Conservation (phyloP, 2,888 invertebrate genomes). For the Cyclophora albipunctata region DNA sequence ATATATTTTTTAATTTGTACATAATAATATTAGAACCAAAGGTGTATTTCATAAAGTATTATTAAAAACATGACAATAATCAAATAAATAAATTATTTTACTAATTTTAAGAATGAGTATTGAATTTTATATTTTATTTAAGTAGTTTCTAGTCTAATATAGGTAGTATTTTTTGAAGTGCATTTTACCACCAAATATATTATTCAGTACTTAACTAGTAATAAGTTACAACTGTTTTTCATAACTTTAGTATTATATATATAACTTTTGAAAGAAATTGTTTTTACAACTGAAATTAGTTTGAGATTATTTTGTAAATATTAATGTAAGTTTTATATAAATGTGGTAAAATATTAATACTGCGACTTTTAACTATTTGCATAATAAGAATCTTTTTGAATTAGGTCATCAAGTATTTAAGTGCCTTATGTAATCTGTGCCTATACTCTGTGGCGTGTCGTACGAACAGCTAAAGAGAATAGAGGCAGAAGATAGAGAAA, state of each 20-base stretch:
- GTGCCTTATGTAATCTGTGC: no score
- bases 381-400: no score
- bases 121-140: not conserved
- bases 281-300: slow-evolving; percentile 17
- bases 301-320: slow-evolving; percentile 33
- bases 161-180: slow-evolving; percentile 15
- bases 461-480: no score
- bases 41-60: slow-evolving; percentile 37
- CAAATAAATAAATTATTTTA: slow-evolving; percentile 16
- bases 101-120: slow-evolving; percentile 1
- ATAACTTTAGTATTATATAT: no score
- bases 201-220: slow-evolving; percentile 49
- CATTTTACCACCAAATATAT: slow-evolving; percentile 49
- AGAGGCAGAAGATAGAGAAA: no score
- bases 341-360: no score
- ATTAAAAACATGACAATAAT: slow-evolving; percentile 22
- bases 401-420: no score
- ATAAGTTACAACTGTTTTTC: not conserved
- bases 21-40: slow-evolving; percentile 48
- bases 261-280: slow-evolving; percentile 11
- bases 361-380: no score
- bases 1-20: slow-evolving; percentile 15
- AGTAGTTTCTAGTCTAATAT: slow-evolving; percentile 22
- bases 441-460: no score
- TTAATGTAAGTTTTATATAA: not conserved